Base-by-base conservation (phyloP, 2,888 invertebrate genomes). In the Macroteleia sp. region DNA sequence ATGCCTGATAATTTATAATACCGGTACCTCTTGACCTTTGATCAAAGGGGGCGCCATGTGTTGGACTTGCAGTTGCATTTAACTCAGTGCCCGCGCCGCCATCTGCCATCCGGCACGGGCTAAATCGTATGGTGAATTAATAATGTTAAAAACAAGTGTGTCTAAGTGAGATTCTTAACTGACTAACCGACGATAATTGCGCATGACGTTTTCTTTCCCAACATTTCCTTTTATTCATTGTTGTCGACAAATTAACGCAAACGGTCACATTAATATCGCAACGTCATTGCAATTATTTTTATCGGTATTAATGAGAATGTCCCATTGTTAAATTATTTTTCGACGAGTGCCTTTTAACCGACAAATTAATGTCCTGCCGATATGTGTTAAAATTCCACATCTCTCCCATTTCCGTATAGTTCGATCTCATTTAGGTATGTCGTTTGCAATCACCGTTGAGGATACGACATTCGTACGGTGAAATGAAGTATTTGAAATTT, bases 1-100 rank as follows among this genome's bases (percentile, higher is more conserved):
- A 82, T 85, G 74, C 84, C 73, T 74, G 57, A 57, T 83, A 83
- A 83, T 82, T 82, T 82, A 46, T 39, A 86, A 83, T 80, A 78
- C 81, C 74, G 70, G 82, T 86, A 87, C 36, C 20, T 44, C 36
- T 54, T 19, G 61, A 12, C 34, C 14, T 9, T 87, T 87, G 86
- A 87, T 81, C 85, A 83, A 86, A 84, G 86, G 88, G 81, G 84
- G 85, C 86, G 84, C 81, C 83, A 76, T 83, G 82, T 84, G 83
- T 84, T 86, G 90, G 87, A 90, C 87, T 91, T 90, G 89, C 91
- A 91, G 86, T 89, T 91, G 91, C 91, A 91, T 91, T 91, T 91
- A 91, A 86, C 83, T 81, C 81, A 83, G 19, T 10, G 34, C 16
- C 32, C 61, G 70, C 54, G 70, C 25, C 59, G 28, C 10, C 14